Evolutionary conservation across 2,113 vertebrate species (phyloP).

Genomic region (Tetrao urogallus): DNA sequence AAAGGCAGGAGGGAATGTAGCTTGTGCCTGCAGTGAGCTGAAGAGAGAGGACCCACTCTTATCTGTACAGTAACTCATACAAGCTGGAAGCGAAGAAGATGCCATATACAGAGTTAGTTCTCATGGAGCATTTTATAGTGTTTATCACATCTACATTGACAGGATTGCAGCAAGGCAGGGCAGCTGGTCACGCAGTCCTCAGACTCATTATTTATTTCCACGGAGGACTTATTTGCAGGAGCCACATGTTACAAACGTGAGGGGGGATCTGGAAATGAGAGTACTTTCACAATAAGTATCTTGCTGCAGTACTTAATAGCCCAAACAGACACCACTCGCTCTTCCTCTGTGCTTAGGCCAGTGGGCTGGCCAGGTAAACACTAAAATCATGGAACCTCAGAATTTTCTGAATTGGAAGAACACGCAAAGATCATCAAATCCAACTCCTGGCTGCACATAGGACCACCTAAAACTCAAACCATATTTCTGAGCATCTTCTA

Average conservation of each 20-base stretch:
- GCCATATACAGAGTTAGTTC: background rate
- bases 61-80: background rate
- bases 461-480: too few relatives aligned
- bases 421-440: too few relatives aligned
- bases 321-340: background rate
- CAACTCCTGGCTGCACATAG: too few relatives aligned
- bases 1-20: background rate
- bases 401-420: too few relatives aligned
- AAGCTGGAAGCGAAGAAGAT: background rate
- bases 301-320: background rate
- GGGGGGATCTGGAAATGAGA: background rate
- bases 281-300: background rate
- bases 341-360: background rate
- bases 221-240: background rate
- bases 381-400: too few relatives aligned
- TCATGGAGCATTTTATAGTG: background rate
- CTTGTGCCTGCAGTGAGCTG: accelerated
- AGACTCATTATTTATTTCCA: background rate
- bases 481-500: too few relatives aligned
- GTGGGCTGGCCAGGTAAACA: background rate
- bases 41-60: background rate
- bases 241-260: background rate
- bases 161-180: background rate
- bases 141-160: background rate
- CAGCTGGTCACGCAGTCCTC: background rate